Conservation (phyloP, 2,888 invertebrate genomes). For the Drosophila formosana region DNA sequence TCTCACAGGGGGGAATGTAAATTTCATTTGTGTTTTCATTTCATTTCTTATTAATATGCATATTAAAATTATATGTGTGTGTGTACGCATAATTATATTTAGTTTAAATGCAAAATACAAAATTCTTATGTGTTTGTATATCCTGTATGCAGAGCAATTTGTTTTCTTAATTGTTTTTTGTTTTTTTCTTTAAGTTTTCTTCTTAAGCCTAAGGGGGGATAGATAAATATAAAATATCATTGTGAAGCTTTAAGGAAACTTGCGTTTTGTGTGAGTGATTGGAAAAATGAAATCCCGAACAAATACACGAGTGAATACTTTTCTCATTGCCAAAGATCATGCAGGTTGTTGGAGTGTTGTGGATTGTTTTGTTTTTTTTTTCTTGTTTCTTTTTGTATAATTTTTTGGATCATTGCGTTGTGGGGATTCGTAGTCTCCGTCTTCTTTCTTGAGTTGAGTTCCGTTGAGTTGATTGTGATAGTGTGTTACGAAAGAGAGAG, state of each 20-base stretch:
- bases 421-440: neutral
- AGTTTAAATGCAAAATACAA: constrained; percentile 65
- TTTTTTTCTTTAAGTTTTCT: constrained; percentile 8
- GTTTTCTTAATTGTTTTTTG: neutral
- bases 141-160: constrained; percentile 34
- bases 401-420: neutral
- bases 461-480: neutral
- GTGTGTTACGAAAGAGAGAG: constrained; percentile 30
- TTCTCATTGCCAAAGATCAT: constrained; percentile 40
- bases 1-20: constrained; percentile 47
- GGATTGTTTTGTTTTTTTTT: constrained; percentile 11
- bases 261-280: constrained; percentile 37
- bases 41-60: constrained; percentile 33
- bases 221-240: constrained; percentile 25
- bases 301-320: constrained; percentile 54
- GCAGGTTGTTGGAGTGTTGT: constrained; percentile 50
- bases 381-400: neutral
- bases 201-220: constrained; percentile 29
- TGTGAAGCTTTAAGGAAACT: constrained; percentile 60
- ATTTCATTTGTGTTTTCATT: constrained; percentile 2
- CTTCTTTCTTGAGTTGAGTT: constrained; percentile 1
- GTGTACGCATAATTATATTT: constrained; percentile 56
- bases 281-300: constrained; percentile 30
- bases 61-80: constrained; percentile 31
- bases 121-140: constrained; percentile 50